Base-by-base conservation (phyloP, 2,113 vertebrate species). In the Rhinichthys klamathensis region DNA sequence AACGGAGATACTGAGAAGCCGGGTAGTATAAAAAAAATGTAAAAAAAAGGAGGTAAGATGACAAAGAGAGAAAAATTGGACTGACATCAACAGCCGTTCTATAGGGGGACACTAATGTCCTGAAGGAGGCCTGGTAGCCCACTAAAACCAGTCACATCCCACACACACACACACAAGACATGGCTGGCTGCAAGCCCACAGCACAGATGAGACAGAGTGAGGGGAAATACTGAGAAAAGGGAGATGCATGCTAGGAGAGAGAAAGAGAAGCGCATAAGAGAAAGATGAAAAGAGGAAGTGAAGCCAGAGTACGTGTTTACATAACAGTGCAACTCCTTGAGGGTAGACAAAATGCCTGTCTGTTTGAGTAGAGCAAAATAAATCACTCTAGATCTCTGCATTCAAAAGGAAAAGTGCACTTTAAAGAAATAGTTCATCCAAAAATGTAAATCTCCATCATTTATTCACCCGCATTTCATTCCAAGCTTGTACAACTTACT, bases 291-390 rank as follows among this genome's bases (percentile, higher is more conserved):
- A 54, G 82, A 85, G 49, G 51, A 73, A 70, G 49, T 32, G 80
- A 51, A 60, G 74, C n/a, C 67, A 2, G 65, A 84, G 77, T 85
- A 60, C 46, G 85, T 58, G 58, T 89, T 89, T 89, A 88, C 76
- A 85, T 86, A 89, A 89, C 70, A 72, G 65, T 44, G 76, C 65
- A 44, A 72, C 69, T 86, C 89, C 89, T 85, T 79, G 70, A 79
- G 84, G 86, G 80, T 30, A 88, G 82, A 86, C 81, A 84, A 74
- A 79, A 80, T 77, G 61, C 77, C 44, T 54, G 65, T 79, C 70
- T 84, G 81, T 86, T 46, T 80, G 67, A 86, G 69, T 70, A 60
- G 70, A 63, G 82, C 16, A 30, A 56, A 32, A 23, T 3, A 87
- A 54, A 82, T 51, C 16, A 49, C 25, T 72, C 51, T 72, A 80